These are phyloP conservation scores for Metaphire vulgaris DNA, from an alignment of 1,140 invertebrate species.

Conservation along the genomic window DNA sequence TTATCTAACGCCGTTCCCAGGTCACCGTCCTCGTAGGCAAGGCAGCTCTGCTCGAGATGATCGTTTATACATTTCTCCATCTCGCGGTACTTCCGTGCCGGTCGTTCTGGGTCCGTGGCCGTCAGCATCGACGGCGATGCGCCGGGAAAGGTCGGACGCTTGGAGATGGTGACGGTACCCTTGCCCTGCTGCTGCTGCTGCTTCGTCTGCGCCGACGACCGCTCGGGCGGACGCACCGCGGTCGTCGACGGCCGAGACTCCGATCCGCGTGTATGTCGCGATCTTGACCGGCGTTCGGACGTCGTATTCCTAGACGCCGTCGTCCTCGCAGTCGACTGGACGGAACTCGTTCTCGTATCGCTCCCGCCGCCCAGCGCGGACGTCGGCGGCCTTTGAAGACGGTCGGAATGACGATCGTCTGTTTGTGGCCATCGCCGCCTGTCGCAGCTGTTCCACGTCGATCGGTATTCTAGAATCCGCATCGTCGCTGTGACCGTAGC, in stretches of 20 bases:
- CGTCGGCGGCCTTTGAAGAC: not conserved
- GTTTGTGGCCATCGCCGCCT: not conserved
- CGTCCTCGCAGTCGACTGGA: no score
- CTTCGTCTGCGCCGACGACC: not conserved
- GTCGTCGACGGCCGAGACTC: not conserved
- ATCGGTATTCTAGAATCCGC: not conserved
- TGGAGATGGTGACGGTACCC: no score
- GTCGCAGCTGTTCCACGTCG: not conserved
- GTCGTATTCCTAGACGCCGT: no score
- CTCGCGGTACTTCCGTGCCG: not conserved
- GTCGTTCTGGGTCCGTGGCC: not conserved
- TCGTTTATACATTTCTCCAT: conserved; percentile 74
- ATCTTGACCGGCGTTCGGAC: no score
- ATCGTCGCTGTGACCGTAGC: not conserved
- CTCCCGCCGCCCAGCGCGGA: no score
- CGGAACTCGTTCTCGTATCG: no score
- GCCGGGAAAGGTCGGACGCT: no score
- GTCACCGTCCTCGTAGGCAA: conserved; percentile 60
- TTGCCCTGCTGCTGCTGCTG: no score
- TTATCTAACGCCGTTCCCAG: conserved; percentile 67
- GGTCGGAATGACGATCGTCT: not conserved
- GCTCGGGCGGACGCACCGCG: not conserved
- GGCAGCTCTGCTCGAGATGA: conserved; percentile 73
- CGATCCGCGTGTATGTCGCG: not conserved
- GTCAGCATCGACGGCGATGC: not conserved